A percentile compares a stretch with the other conserved stretches of the same genome.
These are phyloP conservation scores for Drosophila triauraria DNA, from an alignment of 1,140 invertebrate species.

Conservation along the genomic window DNA sequence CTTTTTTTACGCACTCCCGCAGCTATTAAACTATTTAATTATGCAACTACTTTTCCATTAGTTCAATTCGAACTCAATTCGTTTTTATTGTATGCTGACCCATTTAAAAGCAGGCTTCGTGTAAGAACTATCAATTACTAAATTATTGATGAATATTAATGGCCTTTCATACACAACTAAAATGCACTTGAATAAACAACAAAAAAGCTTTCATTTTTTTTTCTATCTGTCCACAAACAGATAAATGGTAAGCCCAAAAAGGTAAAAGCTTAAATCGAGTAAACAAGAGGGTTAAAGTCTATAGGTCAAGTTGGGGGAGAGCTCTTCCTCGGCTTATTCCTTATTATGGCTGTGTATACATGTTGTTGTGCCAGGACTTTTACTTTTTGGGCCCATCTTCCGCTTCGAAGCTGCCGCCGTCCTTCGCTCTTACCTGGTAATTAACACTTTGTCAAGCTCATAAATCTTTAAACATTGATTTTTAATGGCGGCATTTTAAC, in stretches of 20 bases:
- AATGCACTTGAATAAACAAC: background rate
- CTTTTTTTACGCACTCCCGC: too few species aligned
- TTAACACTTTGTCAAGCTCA: conserved; percentile 79
- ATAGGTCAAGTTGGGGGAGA: conserved; percentile 17
- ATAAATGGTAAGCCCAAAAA: background rate
- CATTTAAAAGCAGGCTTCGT: background rate
- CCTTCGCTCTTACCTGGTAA: conserved; percentile 50
- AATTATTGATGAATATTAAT: conserved; percentile 54
- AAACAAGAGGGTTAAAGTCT: conserved; percentile 25
- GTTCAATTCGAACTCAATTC: conserved; percentile 1
- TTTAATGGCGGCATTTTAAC: conserved; percentile 79
- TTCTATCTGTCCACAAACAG: background rate
- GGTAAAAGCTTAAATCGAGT: background rate
- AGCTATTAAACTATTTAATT: conserved; percentile 29
- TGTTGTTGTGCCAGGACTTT: conserved; percentile 24
- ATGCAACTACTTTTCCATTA: conserved; percentile 21
- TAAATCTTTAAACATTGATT: conserved; percentile 82
- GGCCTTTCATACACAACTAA: conserved; percentile 1
- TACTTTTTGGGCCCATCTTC: conserved; percentile 21
- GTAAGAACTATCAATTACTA: conserved; percentile 31
- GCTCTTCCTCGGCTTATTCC: conserved; percentile 21
- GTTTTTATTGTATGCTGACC: conserved; percentile 19
- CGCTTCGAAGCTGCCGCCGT: background rate
- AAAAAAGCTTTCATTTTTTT: conserved; percentile 1
- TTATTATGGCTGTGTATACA: conserved; percentile 13